Base-by-base conservation (phyloP, 1,140 invertebrate genomes). In the Drosophila murphyi region DNA sequence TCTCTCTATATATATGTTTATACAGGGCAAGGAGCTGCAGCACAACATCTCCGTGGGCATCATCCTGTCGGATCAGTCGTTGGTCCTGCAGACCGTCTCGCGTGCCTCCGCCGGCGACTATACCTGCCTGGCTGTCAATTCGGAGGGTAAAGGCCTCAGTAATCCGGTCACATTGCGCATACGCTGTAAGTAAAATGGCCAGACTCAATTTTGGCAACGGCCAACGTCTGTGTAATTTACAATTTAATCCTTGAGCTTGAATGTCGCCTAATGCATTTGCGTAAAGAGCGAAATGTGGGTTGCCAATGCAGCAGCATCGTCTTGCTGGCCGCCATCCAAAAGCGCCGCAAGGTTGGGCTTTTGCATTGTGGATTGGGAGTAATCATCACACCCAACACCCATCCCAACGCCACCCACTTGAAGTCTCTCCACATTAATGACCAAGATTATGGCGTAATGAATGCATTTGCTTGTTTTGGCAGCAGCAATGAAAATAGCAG, bases 81-180 rank as follows among this genome's bases (percentile, higher is more conserved):
- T 98, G 57, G 96, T 97, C 0, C 94, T 97, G 34, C 97, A 97
- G 90, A 95, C 95, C 64, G 95, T 97, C 50, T 96, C 95, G n/a
- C 93, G 96, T 64, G 94, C 95, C 61, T 95, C 96, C 2, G 96
- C 96, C 3, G 97, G 97, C 1, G 95, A 96, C 83, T 97, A 97
- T 91, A 96, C 96, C 39, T 97, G 97, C 90, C 93, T 96, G 73
- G 96, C 96, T 4, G 95, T 95, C 12, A 97, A 97, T 92, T 94
- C 94, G 56, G 96, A 97, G 91, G 97, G 97, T 48, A 96, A 95
- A 91, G 96, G 96, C 48, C 94, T 94, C 63, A 97, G 96, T 93
- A 97, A 97, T 92, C 95, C 96, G 8, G 96, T 97, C 51, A 94
- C 95, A 54, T 94, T 97, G 67, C 94, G 95, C 80, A 95, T 97